Base-by-base conservation (phyloP, 1,140 invertebrate species). In the Sinella curviseta region DNA sequence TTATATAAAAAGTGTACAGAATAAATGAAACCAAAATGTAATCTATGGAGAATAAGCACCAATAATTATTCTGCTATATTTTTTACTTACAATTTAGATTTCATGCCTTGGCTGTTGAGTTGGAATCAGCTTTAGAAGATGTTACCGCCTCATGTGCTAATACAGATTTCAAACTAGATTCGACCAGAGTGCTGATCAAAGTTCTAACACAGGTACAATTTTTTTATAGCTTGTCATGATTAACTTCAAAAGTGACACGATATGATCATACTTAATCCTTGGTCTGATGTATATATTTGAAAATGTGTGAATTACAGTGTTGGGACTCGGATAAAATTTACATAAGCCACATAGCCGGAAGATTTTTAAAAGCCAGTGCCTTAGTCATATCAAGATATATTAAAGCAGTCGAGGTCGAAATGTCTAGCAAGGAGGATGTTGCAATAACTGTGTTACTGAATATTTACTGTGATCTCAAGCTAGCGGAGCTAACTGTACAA, bases 281-380 rank as follows among this genome's bases (percentile, higher is more conserved):
- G n/a, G n/a, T n/a, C n/a, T n/a, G n/a, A n/a, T n/a, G n/a, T n/a
- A n/a, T n/a, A n/a, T n/a, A n/a, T n/a, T n/a, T n/a, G n/a, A n/a
- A n/a, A n/a, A n/a, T n/a, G n/a, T n/a, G n/a, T n/a, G n/a, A n/a
- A n/a, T 82, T 70, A 8, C 35, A 84, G 83, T 82, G 83, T 76
- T 84, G 83, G 83, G 80, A 84, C 31, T 67, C 78, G 33, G 81
- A 84, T 12, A 84, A 81, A 73, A 77, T 81, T 34, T 84, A 81
- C 70, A 80, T 82, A 31, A 31, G 36, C 14, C 73, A 82, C 26
- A 70, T 84, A 20, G 54, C 78, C 0, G 83, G 83, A 30, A 74
- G 78, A 60, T 84, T 84, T 60, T 39, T 84, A 17, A 82, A 82
- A 82, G 83, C 83, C 28, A 82, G 81, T 82, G 83, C 83, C 80